Conservation (phyloP, 2,113 vertebrate genomes). For the Emydocephalus ijimae region DNA sequence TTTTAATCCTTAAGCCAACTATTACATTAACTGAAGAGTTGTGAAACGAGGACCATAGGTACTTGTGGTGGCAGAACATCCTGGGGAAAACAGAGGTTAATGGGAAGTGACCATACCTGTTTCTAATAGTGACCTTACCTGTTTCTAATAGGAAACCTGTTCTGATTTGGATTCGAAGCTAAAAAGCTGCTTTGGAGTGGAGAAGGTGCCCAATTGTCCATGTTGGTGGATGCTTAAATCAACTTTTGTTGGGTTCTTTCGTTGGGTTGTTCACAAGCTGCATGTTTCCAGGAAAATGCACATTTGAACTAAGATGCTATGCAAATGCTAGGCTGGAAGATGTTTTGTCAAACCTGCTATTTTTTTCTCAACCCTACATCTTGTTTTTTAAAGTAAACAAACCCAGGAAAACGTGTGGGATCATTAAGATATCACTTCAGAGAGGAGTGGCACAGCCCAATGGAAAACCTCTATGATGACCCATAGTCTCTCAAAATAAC, state of each 20-base stretch:
- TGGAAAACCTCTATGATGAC: background rate
- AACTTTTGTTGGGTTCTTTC: background rate
- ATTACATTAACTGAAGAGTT: background rate
- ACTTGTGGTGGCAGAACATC: background rate
- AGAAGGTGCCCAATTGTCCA: background rate
- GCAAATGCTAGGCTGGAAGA: background rate
- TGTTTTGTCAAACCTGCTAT: background rate
- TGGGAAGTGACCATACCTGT: background rate
- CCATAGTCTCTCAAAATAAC: too few relatives aligned
- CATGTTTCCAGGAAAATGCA: background rate
- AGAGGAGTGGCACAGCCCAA: background rate
- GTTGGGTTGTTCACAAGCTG: background rate
- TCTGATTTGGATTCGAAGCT: background rate
- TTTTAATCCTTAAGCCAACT: background rate
- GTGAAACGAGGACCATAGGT: background rate
- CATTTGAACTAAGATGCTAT: background rate
- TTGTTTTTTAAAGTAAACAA: background rate
- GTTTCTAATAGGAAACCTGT: background rate
- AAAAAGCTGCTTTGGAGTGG: background rate
- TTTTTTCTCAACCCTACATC: background rate
- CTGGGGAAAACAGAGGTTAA: background rate
- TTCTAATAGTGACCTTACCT: background rate
- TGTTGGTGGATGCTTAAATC: background rate
- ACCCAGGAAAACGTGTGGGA: background rate
- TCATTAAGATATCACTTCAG: background rate